phyloP scores from a whole-genome alignment of 1,140 invertebrate genomes.

The Apocrypta bakeri region DNA sequence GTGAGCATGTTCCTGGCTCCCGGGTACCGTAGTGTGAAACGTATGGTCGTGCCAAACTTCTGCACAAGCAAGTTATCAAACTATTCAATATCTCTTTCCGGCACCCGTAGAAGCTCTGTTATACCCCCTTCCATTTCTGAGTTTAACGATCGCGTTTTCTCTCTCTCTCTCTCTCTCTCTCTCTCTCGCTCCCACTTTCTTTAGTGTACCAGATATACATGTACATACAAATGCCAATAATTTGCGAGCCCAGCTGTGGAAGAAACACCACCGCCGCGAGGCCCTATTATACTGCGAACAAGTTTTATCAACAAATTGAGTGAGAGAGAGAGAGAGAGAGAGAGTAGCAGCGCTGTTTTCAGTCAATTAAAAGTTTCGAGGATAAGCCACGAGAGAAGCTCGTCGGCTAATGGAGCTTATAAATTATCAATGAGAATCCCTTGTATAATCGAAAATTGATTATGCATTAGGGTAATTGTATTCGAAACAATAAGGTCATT shows the following conservation, averaged over 20 bases:
- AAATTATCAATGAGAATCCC: slow-evolving; percentile 4
- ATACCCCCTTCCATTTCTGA: not conserved
- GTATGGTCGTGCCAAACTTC: slow-evolving; percentile 85
- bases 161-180: too few relatives aligned
- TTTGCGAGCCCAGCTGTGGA: not conserved
- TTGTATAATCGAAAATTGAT: slow-evolving; percentile 25
- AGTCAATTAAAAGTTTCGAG: not conserved
- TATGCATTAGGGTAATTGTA: not conserved
- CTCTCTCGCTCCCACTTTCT: not conserved
- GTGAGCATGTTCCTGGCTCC: slow-evolving; percentile 84
- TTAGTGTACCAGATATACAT: not conserved
- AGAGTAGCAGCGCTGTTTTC: not conserved
- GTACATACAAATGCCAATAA: slow-evolving; percentile 13
- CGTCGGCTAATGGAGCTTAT: not conserved
- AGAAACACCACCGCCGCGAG: not conserved
- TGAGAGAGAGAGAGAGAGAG: too few relatives aligned
- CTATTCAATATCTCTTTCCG: slow-evolving; percentile 45
- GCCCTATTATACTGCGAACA: not conserved
- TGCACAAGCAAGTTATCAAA: slow-evolving; percentile 70
- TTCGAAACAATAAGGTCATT: slow-evolving; percentile 25
- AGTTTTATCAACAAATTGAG: slow-evolving; percentile 44
- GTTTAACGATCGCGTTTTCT: slow-evolving; percentile 23
- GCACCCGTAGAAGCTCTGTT: not conserved
- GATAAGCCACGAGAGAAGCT: not conserved
- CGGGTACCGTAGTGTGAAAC: slow-evolving; percentile 85